Base-by-base conservation (phyloP, 1,140 invertebrate genomes). In the Eupeodes corollae region DNA sequence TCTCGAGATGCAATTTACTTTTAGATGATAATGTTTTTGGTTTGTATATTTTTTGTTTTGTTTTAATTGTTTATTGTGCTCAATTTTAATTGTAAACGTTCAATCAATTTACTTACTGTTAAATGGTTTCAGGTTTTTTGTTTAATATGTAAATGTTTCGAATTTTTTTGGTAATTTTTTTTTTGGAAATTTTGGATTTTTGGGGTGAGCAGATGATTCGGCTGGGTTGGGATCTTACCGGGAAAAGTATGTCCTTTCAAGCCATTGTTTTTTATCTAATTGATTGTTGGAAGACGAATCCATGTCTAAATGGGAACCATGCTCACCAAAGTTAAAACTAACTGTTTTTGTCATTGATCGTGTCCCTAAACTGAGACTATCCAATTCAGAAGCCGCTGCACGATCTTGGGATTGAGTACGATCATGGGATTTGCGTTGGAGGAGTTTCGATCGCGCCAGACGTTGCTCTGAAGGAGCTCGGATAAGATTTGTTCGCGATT, bases 321-420 rank as follows among this genome's bases (percentile, higher is more conserved):
- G 64, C 49, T 65, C 59, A 43, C 57, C 62, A 55, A 66, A 68
- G 60, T 68, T 61, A 48, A 68, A 68, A 62, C 66, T 68, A 61
- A 68, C 65, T 49, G 66, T 68, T 57, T 68, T 68, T 52, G 59
- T 60, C 57, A 68, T 66, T 45, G 61, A 62, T 14, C 52, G 52
- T 46, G 53, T 19, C 18, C 46, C 35, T 43, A 51, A 55, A 46
- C 50, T 62, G n/a, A 63, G 49, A 52, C 63, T 53, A 35, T 67
- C 61, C 48, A 60, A 56, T 32, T 56, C 62, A 21, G 56, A 55
- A 35, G 54, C 33, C 11, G 47, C 48, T 42, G 56, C 51, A n/a
- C 56, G 55, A 50, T 67, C 60, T n/a, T 61, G 61, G 1, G 58
- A 63, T 51, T 63, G 57, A 10, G 63, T 67, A 40, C 63, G 61